Evolutionary conservation across 2,888 invertebrate species (phyloP).

Genomic region (Ellobium chinense): DNA sequence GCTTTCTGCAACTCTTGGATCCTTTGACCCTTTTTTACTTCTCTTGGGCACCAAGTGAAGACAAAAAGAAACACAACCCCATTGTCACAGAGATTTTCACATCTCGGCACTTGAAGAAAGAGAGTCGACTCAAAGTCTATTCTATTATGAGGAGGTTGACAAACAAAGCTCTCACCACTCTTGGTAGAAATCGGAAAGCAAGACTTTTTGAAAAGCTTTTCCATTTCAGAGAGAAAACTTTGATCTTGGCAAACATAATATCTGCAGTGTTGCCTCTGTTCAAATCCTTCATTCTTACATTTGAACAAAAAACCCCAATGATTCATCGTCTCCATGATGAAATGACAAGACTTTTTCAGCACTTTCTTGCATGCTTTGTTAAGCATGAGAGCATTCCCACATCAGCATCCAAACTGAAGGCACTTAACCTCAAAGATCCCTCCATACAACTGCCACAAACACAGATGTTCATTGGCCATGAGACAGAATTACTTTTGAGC

Average conservation of each 20-base stretch:
- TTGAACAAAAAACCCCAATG: slow-evolving; percentile 6
- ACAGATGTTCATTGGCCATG: neutral
- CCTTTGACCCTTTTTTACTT: neutral
- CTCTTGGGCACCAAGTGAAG: neutral
- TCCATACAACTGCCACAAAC: neutral
- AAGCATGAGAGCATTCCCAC: neutral
- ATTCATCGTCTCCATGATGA: slow-evolving; percentile 9
- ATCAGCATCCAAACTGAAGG: no score
- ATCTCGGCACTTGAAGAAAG: neutral
- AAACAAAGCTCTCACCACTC: neutral
- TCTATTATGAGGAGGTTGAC: neutral
- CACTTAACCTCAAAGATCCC: neutral
- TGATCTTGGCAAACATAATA: neutral
- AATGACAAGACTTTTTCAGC: neutral
- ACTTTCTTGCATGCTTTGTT: neutral
- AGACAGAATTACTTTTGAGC: no score
- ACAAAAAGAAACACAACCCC: neutral
- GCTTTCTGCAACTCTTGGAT: neutral
- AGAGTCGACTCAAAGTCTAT: neutral
- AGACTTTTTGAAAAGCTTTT: neutral
- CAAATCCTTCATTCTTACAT: neutral
- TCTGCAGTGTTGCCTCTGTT: neutral
- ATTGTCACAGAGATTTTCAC: no score
- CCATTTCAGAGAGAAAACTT: neutral
- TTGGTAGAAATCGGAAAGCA: neutral